Evolutionary conservation across 1,140 invertebrate genomes (phyloP).

Genomic region (Phocides pigmalion): DNA sequence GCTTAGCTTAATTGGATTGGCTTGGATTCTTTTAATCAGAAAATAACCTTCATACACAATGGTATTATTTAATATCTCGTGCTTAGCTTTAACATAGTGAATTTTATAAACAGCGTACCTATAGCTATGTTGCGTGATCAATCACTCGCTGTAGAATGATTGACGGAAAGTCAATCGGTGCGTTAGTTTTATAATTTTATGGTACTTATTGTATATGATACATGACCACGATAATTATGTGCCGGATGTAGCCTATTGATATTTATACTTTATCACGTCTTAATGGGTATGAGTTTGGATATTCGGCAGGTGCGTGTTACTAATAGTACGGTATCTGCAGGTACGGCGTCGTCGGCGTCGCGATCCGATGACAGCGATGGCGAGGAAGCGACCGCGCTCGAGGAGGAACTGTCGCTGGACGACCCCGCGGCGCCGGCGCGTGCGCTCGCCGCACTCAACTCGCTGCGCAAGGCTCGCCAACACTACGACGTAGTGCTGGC

Average conservation of each 20-base stretch:
- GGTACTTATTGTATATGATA: not conserved
- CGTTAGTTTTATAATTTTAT: not conserved
- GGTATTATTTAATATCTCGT: too few relatives aligned
- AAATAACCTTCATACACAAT: not conserved
- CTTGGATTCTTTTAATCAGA: conserved; percentile 6
- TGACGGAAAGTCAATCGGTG: not conserved
- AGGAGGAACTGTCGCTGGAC: conserved; percentile 43
- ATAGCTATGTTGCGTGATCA: not conserved
- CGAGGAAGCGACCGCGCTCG: conserved; percentile 41
- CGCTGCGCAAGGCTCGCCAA: conserved; percentile 51
- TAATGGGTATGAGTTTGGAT: too few relatives aligned
- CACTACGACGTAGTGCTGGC: conserved; percentile 42
- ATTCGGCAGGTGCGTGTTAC: too few relatives aligned
- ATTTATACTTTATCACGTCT: too few relatives aligned
- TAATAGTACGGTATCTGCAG: conserved; percentile 1
- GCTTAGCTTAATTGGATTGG: conserved; percentile 22
- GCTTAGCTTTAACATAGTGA: too few relatives aligned
- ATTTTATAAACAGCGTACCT: not conserved
- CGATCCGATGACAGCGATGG: conserved; percentile 58
- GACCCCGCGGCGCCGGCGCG: conserved; percentile 44
- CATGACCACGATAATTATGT: too few relatives aligned
- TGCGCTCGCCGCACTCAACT: conserved; percentile 72
- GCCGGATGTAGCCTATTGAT: too few relatives aligned
- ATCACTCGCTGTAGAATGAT: not conserved
- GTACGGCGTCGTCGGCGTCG: conserved; percentile 44